Conservation (phyloP, 2,888 invertebrate genomes). For the Thereva nobilitata region DNA sequence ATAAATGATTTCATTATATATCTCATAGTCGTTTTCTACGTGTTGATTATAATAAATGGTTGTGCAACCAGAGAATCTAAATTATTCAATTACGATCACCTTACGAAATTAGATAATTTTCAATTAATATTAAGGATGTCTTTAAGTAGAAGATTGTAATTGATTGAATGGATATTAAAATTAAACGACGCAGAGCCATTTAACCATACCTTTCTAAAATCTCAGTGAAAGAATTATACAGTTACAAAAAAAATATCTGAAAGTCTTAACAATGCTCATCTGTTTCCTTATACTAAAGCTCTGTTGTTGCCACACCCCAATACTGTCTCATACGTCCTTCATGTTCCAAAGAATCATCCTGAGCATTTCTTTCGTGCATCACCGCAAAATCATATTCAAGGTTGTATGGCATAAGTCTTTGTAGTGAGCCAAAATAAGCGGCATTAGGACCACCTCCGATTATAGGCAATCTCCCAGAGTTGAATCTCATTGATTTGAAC, state of each 20-base stretch:
- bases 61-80: too few relatives aligned
- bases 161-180: too few relatives aligned
- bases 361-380: conserved; percentile 74
- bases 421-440: conserved; percentile 84
- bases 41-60: too few relatives aligned
- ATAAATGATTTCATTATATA: too few relatives aligned
- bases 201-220: too few relatives aligned
- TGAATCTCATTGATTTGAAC: conserved; percentile 64
- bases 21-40: too few relatives aligned
- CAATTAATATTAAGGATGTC: too few relatives aligned
- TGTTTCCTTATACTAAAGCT: conserved; percentile 62
- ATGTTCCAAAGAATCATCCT: conserved; percentile 74
- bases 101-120: too few relatives aligned
- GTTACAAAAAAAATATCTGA: not conserved
- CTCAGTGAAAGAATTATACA: too few relatives aligned
- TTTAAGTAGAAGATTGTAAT: too few relatives aligned
- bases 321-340: conserved; percentile 86
- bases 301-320: conserved; percentile 89
- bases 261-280: not conserved
- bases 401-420: conserved; percentile 81
- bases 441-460: conserved; percentile 78
- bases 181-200: too few relatives aligned
- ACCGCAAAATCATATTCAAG: conserved; percentile 83
- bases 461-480: conserved; percentile 60
- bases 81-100: too few relatives aligned